Conservation (phyloP, 2,888 invertebrate genomes). For the Bembecia ichneumoniformis region DNA sequence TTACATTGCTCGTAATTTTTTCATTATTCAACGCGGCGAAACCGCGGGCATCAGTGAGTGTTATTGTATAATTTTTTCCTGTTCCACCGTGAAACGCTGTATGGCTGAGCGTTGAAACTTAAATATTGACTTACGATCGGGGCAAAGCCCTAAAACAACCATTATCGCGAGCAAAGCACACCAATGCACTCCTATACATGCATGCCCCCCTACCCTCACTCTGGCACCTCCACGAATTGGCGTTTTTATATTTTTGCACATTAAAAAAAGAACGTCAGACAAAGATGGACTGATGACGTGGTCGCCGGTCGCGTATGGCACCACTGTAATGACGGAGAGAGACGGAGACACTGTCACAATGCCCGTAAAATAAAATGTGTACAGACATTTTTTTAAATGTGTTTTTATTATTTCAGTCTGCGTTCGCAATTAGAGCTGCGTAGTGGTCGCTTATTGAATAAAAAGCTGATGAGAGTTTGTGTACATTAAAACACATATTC, state of each 20-base stretch:
- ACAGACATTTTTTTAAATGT: slow-evolving; percentile 68
- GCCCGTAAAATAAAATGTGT: slow-evolving; percentile 68
- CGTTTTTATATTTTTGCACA: slow-evolving; percentile 72
- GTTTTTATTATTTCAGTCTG: slow-evolving; percentile 70
- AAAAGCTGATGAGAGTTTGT: too few species aligned
- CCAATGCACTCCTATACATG: slow-evolving; percentile 40
- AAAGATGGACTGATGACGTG: slow-evolving; percentile 71
- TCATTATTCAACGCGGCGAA: too few species aligned
- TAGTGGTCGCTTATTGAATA: slow-evolving; percentile 43
- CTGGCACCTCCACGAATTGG: slow-evolving; percentile 47
- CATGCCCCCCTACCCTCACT: slow-evolving; percentile 26
- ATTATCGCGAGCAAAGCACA: slow-evolving; percentile 55
- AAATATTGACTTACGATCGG: slow-evolving; percentile 65
- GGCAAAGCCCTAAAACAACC: slow-evolving; percentile 65
- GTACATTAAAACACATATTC: too few species aligned
- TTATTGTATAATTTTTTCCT: slow-evolving; percentile 10
- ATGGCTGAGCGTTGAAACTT: slow-evolving; percentile 5
- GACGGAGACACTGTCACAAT: slow-evolving; percentile 59
- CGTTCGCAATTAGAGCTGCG: slow-evolving; percentile 71
- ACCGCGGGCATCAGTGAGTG: too few species aligned
- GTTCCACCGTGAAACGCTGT: slow-evolving; percentile 6
- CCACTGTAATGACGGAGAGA: slow-evolving; percentile 62
- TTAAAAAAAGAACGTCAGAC: slow-evolving; percentile 67
- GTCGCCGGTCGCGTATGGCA: slow-evolving; percentile 24
- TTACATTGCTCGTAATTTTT: too few species aligned